Conservation (phyloP, 1,140 invertebrate species). For the Saccostrea glomerata region DNA sequence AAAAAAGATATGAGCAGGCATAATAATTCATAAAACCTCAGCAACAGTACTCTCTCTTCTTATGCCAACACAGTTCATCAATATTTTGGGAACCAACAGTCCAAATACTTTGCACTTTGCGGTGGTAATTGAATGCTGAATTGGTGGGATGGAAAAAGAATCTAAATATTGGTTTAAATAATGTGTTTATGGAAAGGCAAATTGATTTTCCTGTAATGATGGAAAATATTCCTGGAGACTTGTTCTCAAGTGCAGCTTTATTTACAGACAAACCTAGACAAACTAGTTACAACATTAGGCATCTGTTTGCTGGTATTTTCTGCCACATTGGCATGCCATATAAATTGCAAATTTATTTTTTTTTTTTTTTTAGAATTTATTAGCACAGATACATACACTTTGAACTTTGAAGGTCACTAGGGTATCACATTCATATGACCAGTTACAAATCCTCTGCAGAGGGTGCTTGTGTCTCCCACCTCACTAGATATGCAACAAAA, state of each 20-base stretch:
- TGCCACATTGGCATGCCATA: neutral
- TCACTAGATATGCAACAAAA: too few relatives aligned
- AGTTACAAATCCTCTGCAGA: too few relatives aligned
- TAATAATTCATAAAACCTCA: too few relatives aligned
- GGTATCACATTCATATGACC: too few relatives aligned
- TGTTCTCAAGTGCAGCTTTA: neutral
- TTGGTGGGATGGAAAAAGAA: neutral
- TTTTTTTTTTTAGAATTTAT: too few relatives aligned
- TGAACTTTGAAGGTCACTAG: too few relatives aligned
- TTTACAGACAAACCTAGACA: conserved; percentile 7
- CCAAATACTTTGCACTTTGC: conserved; percentile 16
- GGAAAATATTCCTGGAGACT: neutral
- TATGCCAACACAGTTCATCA: neutral
- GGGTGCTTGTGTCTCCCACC: too few relatives aligned
- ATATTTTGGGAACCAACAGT: neutral
- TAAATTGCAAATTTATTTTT: too few relatives aligned
- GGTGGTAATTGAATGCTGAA: neutral
- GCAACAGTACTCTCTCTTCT: too few relatives aligned
- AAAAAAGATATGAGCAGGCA: too few relatives aligned
- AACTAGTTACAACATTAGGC: neutral
- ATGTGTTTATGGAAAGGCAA: conserved; percentile 1
- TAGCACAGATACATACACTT: too few relatives aligned
- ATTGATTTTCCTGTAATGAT: conserved; percentile 11
- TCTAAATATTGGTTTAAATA: conserved; percentile 24
- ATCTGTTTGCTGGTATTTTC: neutral